Base-by-base conservation (phyloP, 2,888 invertebrate species). In the Troglohyphantes excavatus region DNA sequence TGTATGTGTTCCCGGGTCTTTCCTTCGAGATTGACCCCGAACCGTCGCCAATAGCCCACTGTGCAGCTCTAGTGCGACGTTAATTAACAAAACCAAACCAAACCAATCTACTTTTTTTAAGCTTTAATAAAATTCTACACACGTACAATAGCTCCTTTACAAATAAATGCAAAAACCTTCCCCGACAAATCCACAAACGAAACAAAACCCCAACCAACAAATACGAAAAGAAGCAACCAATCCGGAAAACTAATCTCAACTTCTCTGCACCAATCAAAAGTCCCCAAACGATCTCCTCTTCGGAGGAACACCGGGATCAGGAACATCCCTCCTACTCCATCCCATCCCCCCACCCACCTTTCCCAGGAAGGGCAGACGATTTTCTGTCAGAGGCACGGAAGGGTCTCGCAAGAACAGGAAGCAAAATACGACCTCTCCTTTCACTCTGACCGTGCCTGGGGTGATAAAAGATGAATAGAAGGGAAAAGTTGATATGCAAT, bases 361-460 rank as follows among this genome's bases (percentile, higher is more conserved):
- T 13, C 9, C 13, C 5, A 53, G 17, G n/a, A 9, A 53, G 17
- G 53, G n/a, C 53, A 53, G 53, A 53, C 53, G 53, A 17, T 53
- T 53, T 53, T 53, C 53, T 53, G 53, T 53, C 53, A 53, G 53
- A 53, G 53, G 53, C 53, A 53, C 53, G 53, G 17, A 53, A 13
- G 53, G 53, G 53, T 53, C 53, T 53, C 53, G 53, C n/a, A 5
- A 53, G 17, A n/a, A n/a, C 53, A 53, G 53, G 53, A 53, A 53
- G 53, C 53, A 53, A 53, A n/a, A 5, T 0, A n/a, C 13, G n/a
- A n/a, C n/a, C n/a, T 17, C 53, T 2, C 17, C 9, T 33, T 33
- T 33, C 5, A 13, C n/a, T 53, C 13, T 53, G 17, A 53, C 53
- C n/a, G 53, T 53, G 53, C 13, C 53, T n/a, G 13, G 17, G 17